Evolutionary conservation across 2,113 vertebrate genomes (phyloP).

Genomic region (Rhinolophus sinicus): DNA sequence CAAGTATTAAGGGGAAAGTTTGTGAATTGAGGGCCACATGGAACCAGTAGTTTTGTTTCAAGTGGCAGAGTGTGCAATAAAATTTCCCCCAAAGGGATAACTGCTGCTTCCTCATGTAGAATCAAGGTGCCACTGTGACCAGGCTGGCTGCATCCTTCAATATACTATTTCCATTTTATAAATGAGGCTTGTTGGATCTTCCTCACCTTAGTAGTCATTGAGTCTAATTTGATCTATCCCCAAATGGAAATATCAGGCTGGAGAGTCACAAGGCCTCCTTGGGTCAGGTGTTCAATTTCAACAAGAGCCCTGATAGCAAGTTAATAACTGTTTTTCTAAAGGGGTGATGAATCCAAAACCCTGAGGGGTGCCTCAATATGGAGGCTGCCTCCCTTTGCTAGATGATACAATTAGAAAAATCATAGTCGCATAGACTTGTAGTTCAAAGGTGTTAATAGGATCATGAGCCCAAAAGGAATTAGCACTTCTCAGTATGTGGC

Average conservation of each 20-base stretch:
- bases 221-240: not conserved
- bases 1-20: not conserved
- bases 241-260: not conserved
- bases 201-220: not conserved
- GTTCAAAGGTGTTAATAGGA: not conserved
- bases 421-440: not conserved
- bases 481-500: not conserved
- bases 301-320: not conserved
- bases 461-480: not conserved
- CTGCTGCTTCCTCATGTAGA: not conserved
- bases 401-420: not conserved
- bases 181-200: not conserved
- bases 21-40: not conserved
- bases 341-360: not conserved
- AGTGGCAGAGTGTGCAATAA: not conserved
- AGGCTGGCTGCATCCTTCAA: not conserved
- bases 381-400: not conserved
- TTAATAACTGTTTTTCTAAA: not conserved
- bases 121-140: not conserved
- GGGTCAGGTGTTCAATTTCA: not conserved
- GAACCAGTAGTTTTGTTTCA: not conserved
- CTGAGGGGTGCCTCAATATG: not conserved
- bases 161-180: not conserved
- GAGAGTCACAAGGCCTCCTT: not conserved
- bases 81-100: not conserved